Conservation (phyloP, 2,797 vertebrate genomes). For the Spinus pinus region DNA sequence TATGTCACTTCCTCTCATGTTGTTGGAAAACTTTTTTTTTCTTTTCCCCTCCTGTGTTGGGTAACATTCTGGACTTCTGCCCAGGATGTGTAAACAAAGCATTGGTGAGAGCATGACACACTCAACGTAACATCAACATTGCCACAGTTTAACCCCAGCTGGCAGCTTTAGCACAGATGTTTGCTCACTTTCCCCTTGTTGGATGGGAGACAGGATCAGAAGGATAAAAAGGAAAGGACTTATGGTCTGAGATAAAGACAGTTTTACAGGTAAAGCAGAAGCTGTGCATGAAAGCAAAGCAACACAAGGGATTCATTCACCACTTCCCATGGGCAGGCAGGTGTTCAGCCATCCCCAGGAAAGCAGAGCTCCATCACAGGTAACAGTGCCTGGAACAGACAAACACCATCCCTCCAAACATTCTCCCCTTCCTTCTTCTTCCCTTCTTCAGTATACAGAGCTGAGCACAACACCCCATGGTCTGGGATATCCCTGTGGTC, state of each 20-base stretch:
- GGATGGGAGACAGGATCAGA: neutral
- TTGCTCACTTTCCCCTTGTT: neutral
- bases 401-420: neutral
- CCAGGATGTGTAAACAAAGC: neutral
- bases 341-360: neutral
- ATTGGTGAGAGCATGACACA: neutral
- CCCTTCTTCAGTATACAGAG: no score
- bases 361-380: neutral
- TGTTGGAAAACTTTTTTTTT: neutral
- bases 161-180: accelerated
- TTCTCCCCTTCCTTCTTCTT: neutral
- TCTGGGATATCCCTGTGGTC: neutral
- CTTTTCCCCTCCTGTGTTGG: neutral
- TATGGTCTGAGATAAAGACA: neutral
- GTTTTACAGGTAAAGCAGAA: neutral
- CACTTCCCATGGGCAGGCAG: neutral
- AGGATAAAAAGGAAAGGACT: neutral
- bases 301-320: neutral
- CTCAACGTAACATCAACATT: neutral
- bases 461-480: neutral
- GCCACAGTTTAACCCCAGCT: neutral
- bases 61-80: neutral
- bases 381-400: neutral
- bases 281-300: neutral
- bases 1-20: neutral